Evolutionary conservation across 2,113 vertebrate genomes (phyloP), one percentile per base, ranked within the genome.

Genomic region (Chaetura pelagica): DNA sequence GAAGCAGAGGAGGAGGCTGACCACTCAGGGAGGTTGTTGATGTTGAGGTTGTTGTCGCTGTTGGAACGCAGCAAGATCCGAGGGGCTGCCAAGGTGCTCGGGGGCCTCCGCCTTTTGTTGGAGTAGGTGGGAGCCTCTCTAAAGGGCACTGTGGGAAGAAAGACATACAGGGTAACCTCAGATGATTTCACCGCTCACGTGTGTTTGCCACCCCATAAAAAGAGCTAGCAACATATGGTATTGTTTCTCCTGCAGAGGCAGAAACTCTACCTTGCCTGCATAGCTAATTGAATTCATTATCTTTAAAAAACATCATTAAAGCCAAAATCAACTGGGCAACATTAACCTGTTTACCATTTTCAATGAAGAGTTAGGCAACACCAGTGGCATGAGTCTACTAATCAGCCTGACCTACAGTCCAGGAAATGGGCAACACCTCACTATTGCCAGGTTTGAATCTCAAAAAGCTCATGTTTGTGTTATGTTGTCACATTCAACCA

Each of bases 81-180:
- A 24, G 99, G 99, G 20, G 99, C 98, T 24, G 99, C 98, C 66
- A 99, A 96, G 38, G 98, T 98, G 97, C 94, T 98, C 22, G 98
- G 98, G 30, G 98, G 98, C 87, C 98, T 98, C 97, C 99, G 98
- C 69, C 98, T 98, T 91, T 98, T 98, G 73, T 98, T 99, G 73
- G 99, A 99, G 96, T 99, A 99, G 21, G 99, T 98, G 48, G 99
- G 99, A 95, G 99, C 98, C 98, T 99, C 99, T 42, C 98, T 98
- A 97, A 99, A 99, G 98, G 99, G 99, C 99, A 99, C 99, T 99
- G 93, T 17, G 94, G 20, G 71, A 64, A 86, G 35, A 82, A 46
- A 93, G 48, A 92, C 54, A 95, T 0, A 7, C 66, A 57, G 81
- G 48, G 68, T 89, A 54, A 96, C 22, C 55, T 67, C 61, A 93